Evolutionary conservation across 2,888 invertebrate species (phyloP), one percentile per base, ranked within the genome.

Genomic region (Diaperis boleti): DNA sequence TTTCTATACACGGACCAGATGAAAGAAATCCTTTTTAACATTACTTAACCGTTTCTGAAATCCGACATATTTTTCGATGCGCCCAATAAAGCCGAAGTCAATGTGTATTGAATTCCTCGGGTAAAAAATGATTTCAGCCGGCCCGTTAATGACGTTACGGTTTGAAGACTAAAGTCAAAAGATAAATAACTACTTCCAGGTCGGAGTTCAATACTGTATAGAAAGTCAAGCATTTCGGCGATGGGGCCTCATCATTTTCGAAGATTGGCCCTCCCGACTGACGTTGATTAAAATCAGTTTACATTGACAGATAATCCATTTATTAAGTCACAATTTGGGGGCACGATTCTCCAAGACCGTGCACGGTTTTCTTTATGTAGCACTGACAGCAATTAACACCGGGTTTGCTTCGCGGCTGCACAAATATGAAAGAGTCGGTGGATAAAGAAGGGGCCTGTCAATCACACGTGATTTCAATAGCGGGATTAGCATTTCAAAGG

Each of bases 401-500:
- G 65, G 64, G 64, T 64, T 65, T 47, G 57, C 65, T 67, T 65
- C 70, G 66, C 70, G 71, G 68, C 72, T 69, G 70, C 67, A 72
- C 72, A 73, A 73, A 72, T 71, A 72, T 67, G 66, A 70, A 68
- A 66, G 62, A 65, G 55, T 55, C 54, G 66, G 65, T 47, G 33
- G 55, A 66, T 68, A 63, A 74, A 76, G 74, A 75, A 76, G 73
- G 74, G 76, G 72, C 71, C 74, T 75, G 79, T 79, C 79, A 79
- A 78, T 79, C 79, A 79, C 71, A 54, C 60, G 61, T 50, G 70
- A 72, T 71, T 66, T 76, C 75, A 75, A 78, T 76, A 69, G 72
- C 62, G 66, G 72, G 78, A 79, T 79, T 79, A 79, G 65, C 78
- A 78, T 78, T 78, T 78, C 77, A 78, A 78, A 79, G 75, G 72